Conservation (phyloP, 2,797 vertebrate genomes). For the Perodicticus potto region DNA sequence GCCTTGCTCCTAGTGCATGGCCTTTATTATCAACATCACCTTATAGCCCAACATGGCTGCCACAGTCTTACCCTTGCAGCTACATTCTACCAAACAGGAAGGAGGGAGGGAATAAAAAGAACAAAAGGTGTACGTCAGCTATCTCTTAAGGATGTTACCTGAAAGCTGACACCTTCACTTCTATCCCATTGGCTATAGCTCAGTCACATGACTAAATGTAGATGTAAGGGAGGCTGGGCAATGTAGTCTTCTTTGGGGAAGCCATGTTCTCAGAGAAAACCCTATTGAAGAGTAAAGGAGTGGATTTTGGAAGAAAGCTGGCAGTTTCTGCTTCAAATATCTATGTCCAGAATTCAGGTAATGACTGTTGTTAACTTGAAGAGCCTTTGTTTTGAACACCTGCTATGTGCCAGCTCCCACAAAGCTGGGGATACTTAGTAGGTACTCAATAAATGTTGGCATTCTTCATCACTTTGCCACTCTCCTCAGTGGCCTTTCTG, state of each 20-base stretch:
- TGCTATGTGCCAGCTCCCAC: neutral
- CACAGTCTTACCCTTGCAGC: neutral
- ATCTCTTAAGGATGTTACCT: neutral
- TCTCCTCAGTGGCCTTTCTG: neutral
- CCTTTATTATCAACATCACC: neutral
- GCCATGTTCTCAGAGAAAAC: neutral
- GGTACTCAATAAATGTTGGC: neutral
- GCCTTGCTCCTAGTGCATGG: neutral
- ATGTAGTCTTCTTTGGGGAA: neutral
- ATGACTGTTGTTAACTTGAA: neutral
- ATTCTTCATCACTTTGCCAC: neutral
- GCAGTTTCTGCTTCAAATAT: neutral
- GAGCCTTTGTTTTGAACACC: neutral
- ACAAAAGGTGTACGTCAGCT: neutral
- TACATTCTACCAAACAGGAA: neutral
- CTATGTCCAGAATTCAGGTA: neutral
- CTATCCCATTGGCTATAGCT: neutral
- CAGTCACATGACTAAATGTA: neutral
- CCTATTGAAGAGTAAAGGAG: neutral
- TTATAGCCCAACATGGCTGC: neutral
- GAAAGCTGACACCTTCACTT: neutral
- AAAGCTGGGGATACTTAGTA: neutral
- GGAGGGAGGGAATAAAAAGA: neutral
- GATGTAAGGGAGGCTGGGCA: neutral
- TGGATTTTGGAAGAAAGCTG: neutral